Conservation (phyloP, 2,797 vertebrate species). For the Phoebastria nigripes region DNA sequence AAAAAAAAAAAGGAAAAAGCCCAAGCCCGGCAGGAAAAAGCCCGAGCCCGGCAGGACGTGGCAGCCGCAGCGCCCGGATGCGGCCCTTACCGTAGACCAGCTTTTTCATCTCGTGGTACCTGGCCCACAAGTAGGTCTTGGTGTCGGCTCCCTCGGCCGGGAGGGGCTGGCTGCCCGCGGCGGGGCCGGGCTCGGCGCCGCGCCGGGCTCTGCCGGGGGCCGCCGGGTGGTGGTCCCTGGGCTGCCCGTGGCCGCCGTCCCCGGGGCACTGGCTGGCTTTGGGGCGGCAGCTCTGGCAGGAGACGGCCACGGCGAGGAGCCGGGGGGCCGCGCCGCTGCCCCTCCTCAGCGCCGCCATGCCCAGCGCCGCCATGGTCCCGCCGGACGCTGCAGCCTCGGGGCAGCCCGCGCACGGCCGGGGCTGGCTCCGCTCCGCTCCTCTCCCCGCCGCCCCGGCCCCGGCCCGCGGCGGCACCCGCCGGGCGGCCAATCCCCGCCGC, state of each 20-base stretch:
- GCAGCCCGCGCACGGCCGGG: background rate
- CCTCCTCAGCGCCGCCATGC: background rate
- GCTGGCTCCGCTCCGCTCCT: background rate
- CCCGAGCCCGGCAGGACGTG: background rate
- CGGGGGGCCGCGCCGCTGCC: background rate
- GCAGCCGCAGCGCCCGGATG: background rate
- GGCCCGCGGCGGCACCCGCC: background rate
- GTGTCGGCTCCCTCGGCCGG: slow-evolving; percentile 61
- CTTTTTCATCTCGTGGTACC: slow-evolving; percentile 82
- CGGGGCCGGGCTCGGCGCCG: background rate
- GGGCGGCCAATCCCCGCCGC: background rate
- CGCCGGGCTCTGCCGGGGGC: slow-evolving; percentile 6
- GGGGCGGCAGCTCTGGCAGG: slow-evolving; percentile 12
- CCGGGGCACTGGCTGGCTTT: background rate
- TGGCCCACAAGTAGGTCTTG: slow-evolving; percentile 74
- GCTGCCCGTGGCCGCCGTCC: background rate
- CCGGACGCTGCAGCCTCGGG: background rate
- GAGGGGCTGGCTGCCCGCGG: slow-evolving; percentile 1
- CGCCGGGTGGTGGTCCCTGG: background rate
- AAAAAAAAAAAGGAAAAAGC: too few relatives aligned
- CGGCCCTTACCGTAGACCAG: slow-evolving; percentile 77
- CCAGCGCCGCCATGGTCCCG: background rate
- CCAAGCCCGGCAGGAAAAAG: too few relatives aligned
- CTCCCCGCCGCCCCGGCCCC: background rate
- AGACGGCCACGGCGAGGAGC: slow-evolving; percentile 1